phyloP scores from a whole-genome alignment of 2,888 invertebrate genomes.

The Mellilla xanthometata region DNA sequence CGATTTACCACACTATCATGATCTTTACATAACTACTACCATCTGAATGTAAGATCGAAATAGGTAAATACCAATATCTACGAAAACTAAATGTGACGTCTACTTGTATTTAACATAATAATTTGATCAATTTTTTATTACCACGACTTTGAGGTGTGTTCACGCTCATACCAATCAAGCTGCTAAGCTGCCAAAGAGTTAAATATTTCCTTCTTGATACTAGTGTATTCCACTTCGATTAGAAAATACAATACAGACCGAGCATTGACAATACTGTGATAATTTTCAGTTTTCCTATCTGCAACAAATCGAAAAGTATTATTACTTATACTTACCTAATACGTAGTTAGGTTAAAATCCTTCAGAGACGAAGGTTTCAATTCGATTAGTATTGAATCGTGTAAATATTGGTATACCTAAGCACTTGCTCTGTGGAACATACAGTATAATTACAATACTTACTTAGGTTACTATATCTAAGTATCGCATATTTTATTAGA shows the following conservation, averaged over 20 bases:
- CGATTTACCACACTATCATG: no score
- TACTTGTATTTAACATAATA: no score
- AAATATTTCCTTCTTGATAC: no score
- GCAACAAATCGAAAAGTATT: constrained; percentile 13
- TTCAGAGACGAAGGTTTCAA: constrained; percentile 2
- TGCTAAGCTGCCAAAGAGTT: no score
- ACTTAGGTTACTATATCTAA: constrained; percentile 26
- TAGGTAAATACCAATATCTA: no score
- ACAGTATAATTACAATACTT: constrained; percentile 14
- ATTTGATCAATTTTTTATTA: no score
- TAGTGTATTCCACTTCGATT: constrained; percentile 3
- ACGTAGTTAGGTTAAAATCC: neutral
- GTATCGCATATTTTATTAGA: constrained; percentile 35
- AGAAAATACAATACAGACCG: constrained; percentile 8
- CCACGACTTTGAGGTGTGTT: no score
- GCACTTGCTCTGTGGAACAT: constrained; percentile 16
- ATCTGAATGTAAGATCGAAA: no score
- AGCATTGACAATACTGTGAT: constrained; percentile 50
- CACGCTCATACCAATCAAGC: no score
- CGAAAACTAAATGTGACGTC: no score
- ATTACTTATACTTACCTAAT: neutral
- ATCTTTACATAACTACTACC: no score
- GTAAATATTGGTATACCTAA: constrained; percentile 5
- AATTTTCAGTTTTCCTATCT: constrained; percentile 38
- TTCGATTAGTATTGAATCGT: constrained; percentile 3